phyloP scores from a whole-genome alignment of 2,113 vertebrate species.

The Amazona guildingii region DNA sequence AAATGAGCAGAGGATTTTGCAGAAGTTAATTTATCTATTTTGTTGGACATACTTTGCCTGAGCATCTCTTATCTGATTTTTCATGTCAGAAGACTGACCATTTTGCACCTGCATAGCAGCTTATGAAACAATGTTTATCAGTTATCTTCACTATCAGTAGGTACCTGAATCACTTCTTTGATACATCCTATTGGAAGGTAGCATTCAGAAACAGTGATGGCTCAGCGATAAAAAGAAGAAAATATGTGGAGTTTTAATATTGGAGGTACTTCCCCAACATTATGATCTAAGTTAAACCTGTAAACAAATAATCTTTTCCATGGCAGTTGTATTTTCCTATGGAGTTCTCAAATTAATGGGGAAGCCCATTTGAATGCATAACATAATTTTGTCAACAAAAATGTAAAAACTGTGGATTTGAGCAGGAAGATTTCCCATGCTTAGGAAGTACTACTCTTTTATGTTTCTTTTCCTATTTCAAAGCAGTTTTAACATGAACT shows the following conservation, averaged over 20 bases:
- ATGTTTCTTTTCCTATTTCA: background rate
- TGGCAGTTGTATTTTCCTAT: background rate
- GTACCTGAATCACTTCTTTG: background rate
- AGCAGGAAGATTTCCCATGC: background rate
- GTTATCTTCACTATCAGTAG: background rate
- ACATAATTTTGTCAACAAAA: background rate
- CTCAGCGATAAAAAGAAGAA: background rate
- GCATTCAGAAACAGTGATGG: background rate
- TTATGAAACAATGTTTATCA: background rate
- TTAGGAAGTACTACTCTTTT: background rate
- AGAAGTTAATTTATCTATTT: constrained; percentile 8
- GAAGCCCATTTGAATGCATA: background rate
- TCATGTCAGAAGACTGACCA: background rate
- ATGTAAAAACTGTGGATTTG: background rate
- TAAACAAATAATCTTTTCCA: background rate
- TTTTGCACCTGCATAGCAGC: background rate
- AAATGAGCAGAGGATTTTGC: background rate
- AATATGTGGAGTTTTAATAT: background rate
- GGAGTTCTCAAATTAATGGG: background rate
- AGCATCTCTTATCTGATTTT: background rate
- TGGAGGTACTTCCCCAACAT: background rate
- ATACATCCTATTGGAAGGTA: background rate
- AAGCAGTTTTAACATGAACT: background rate
- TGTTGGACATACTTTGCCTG: background rate
- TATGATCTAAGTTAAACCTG: background rate